Evolutionary conservation across 2,113 vertebrate genomes (phyloP), one percentile per base, ranked within the genome.

Genomic region (Oncorhynchus nerka): DNA sequence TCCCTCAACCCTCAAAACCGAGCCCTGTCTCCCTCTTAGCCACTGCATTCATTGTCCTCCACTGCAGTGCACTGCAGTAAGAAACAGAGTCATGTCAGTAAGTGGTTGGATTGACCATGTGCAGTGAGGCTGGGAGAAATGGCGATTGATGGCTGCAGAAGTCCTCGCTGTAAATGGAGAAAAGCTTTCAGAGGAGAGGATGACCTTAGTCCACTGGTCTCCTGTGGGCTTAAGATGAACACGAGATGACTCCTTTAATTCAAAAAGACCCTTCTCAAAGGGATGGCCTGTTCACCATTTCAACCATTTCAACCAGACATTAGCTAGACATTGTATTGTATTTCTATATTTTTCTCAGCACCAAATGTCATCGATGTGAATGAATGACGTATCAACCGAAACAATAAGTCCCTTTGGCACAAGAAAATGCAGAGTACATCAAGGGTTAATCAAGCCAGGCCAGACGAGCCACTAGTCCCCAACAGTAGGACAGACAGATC

Each of bases 361-460:
- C 5, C 51, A 55, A 55, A 55, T 19, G 51, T 55, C 16, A 16
- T 55, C 19, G 15, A 55, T 55, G 12, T 55, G 1, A 55, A 19
- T 55, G 4, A 19, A 55, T 55, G 49, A 55, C 49, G 5, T 4
- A 15, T 55, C 49, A 55, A 13, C 49, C 49, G 4, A 55, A 55
- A 55, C 13, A 55, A 2, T 19, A 55, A 55, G 16, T 19, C 4
- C 15, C 4, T 19, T 55, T 55, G 51, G 51, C 51, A 55, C 12
- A 15, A 2, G 16, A 5, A 55, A 55, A 81, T 78, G 55, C 59
- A 76, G 62, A 59, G 73, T 65, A 75, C 77, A 75, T 75, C 79
- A 83, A 85, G 79, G 77, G 79, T 82, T 79, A 79, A 77, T 67
- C 13, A 68, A 76, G 19, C 62, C 51, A 68, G 59, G 65, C 28